Evolutionary conservation across 2,797 vertebrate species (phyloP).

Genomic region (Zalophus californianus): DNA sequence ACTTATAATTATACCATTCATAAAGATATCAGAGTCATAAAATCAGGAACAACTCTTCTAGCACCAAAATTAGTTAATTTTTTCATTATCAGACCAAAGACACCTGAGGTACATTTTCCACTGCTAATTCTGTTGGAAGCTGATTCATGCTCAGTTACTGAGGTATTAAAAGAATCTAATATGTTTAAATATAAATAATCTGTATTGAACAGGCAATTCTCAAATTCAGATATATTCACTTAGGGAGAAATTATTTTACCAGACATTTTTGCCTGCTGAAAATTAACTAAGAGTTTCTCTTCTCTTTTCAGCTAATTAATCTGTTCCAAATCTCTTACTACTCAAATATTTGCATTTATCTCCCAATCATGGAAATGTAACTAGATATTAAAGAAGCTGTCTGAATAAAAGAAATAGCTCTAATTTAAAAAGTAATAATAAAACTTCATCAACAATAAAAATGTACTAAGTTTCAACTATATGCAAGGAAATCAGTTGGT

Average conservation of each 20-base stretch:
- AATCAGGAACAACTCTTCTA: slow-evolving; percentile 32
- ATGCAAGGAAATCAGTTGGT: neutral
- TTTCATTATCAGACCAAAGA: slow-evolving; percentile 40
- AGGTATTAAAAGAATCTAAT: neutral
- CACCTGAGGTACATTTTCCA: slow-evolving; percentile 48
- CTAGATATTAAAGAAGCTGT: neutral
- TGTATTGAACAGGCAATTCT: neutral
- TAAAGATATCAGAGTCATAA: neutral
- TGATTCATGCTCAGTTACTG: slow-evolving; percentile 44
- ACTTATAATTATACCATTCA: neutral
- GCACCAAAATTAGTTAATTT: slow-evolving; percentile 10
- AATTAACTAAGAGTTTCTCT: neutral
- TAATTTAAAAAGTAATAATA: slow-evolving; percentile 38
- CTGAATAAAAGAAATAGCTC: neutral
- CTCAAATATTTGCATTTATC: neutral
- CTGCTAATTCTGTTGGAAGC: slow-evolving; percentile 45
- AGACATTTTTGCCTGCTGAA: neutral
- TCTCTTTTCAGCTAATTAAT: neutral
- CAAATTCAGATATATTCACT: neutral
- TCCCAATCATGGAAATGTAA: neutral
- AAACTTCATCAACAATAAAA: neutral
- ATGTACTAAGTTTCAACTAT: neutral
- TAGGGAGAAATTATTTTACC: slow-evolving; percentile 27
- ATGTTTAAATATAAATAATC: slow-evolving; percentile 1
- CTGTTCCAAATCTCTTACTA: neutral